Evolutionary conservation across 2,888 invertebrate species (phyloP), one percentile per base, ranked within the genome.

Genomic region (Trichogramma dendrolimi): DNA sequence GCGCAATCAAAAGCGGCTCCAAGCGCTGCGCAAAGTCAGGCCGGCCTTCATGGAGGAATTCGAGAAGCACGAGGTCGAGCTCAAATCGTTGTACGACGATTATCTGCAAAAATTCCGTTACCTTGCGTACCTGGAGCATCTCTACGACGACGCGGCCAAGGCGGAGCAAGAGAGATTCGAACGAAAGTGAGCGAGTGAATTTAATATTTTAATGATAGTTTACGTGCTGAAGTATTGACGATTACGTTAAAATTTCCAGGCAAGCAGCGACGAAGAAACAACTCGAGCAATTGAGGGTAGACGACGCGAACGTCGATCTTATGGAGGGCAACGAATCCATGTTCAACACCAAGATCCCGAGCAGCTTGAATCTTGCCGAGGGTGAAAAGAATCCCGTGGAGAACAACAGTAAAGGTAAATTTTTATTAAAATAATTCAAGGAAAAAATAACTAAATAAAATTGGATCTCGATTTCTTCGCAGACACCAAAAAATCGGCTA

Each of bases 41-140:
- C 98, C 98, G 0, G 96, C 96, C 0, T 98, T 96, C 78, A 89
- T 97, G 84, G 94, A 96, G 71, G 98, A 99, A 79, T 92, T 95
- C 79, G 93, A 94, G 63, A 87, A 89, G 54, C 83, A 94, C 58
- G 97, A 99, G 79, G 81, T 83, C 49, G 94, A 96, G 75, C 79
- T 98, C 14, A 89, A 91, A 72, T 82, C 85, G 66, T 82, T 96
- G 27, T 96, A 96, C 81, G 88, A 90, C 47, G 87, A 90, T 71
- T 99, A 96, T 81, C 89, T 97, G 68, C 82, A 90, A 57, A 87
- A 94, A 60, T 89, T 94, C 77, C 88, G 96, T 57, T 92, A 94
- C 71, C 85, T 96, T 52, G 89, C 93, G 69, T 93, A 92, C 61
- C 81, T 99, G 57, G 94, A 95, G 73, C 89, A 91, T 61, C 88